A percentile compares a stretch with the other conserved stretches of the same genome.
Evolutionary conservation across 2,113 vertebrate genomes (phyloP).

Genomic region (Ctenodactylus gundi): DNA sequence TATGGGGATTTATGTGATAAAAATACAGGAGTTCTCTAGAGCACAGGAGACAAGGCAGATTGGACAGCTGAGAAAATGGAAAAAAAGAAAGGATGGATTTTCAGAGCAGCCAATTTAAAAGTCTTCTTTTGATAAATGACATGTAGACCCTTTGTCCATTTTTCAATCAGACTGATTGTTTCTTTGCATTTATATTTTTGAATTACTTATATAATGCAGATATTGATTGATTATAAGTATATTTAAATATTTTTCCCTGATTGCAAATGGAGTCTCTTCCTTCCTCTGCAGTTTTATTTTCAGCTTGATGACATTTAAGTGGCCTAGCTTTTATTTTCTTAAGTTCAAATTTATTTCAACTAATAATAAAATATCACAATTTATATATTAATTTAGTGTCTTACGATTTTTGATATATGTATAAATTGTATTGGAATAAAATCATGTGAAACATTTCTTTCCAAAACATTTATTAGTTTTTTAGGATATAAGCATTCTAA

Average conservation of each 20-base stretch:
- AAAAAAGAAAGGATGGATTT: not conserved
- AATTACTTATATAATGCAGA: not conserved
- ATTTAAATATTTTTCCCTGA: not conserved
- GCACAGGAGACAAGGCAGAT: too few relatives aligned
- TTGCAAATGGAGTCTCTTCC: not conserved
- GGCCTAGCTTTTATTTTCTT: not conserved
- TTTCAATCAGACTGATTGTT: not conserved
- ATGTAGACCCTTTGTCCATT: too few relatives aligned
- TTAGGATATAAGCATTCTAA: not conserved
- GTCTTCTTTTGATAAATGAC: not conserved
- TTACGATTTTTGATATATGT: not conserved
- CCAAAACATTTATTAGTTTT: not conserved
- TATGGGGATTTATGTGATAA: too few relatives aligned
- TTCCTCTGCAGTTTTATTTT: not conserved
- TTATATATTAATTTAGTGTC: too few relatives aligned
- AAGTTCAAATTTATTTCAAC: not conserved
- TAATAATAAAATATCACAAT: not conserved
- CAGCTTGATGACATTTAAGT: not conserved
- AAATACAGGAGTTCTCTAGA: too few relatives aligned
- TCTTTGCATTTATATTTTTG: not conserved
- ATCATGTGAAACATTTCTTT: not conserved
- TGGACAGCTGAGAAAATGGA: too few relatives aligned
- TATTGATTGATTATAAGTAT: too few relatives aligned
- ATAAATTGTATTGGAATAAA: not conserved
- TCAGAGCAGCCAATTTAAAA: too few relatives aligned